phyloP scores from a whole-genome alignment of 2,113 vertebrate species.

The Ptychochromis oligacanthus region DNA sequence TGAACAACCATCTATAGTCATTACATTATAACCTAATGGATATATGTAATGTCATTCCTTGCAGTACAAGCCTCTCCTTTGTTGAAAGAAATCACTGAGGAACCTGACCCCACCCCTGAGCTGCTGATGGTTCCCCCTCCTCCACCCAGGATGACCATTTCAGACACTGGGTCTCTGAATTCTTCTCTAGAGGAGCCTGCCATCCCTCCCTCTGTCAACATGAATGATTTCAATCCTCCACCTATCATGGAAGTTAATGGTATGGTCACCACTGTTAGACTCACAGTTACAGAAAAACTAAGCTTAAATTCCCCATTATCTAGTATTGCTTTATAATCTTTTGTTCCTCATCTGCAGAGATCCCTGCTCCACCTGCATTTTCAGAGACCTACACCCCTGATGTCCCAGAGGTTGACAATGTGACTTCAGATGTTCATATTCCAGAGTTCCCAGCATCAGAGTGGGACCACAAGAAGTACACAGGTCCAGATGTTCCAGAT shows the following conservation, averaged over 20 bases:
- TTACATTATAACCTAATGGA: neutral
- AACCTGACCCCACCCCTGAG: slow-evolving; percentile 25
- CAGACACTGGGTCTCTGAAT: slow-evolving; percentile 60
- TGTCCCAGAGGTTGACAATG: slow-evolving; percentile 26
- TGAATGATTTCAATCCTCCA: slow-evolving; percentile 40
- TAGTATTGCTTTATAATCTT: neutral
- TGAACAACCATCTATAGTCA: neutral
- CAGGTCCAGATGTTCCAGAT: neutral
- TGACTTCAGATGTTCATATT: slow-evolving; percentile 7
- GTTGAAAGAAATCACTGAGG: slow-evolving; percentile 38
- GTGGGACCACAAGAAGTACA: slow-evolving; percentile 20
- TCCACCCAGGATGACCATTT: slow-evolving; percentile 72
- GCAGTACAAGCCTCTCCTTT: slow-evolving; percentile 50
- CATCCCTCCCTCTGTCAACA: slow-evolving; percentile 64
- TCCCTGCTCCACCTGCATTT: slow-evolving; percentile 31
- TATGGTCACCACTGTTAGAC: neutral
- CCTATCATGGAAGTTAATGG: slow-evolving; percentile 22
- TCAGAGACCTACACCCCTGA: slow-evolving; percentile 20
- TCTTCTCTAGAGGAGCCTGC: slow-evolving; percentile 78
- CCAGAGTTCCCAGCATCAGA: slow-evolving; percentile 19
- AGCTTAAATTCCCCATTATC: neutral
- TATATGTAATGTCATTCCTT: neutral
- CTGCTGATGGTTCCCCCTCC: slow-evolving; percentile 55
- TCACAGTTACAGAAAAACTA: neutral
- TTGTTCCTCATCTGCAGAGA: neutral